Base-by-base conservation (phyloP, 2,797 vertebrate species). In the Euphonia xanthogaster region DNA sequence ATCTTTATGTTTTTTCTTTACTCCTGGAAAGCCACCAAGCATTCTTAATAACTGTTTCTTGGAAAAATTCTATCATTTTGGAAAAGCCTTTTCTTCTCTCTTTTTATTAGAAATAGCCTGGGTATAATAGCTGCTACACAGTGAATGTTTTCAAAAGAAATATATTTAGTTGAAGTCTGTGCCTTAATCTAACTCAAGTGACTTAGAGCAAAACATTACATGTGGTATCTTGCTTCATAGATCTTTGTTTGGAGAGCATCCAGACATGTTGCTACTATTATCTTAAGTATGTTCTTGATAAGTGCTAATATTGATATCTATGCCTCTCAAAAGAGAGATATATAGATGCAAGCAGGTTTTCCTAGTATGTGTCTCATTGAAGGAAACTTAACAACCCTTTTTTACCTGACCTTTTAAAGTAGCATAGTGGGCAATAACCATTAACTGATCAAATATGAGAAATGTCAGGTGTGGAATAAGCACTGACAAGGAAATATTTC, bases 371-470 rank as follows among this genome's bases (percentile, higher is more conserved):
- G 60, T 94, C 65, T 96, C 92, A 90, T 12, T 96, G 96, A 94
- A 95, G 61, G 81, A 89, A 73, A 95, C 88, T 94, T 95, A 96
- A 95, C 84, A 95, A 78, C 54, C 65, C 88, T 90, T 97, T 97
- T 97, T 97, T 94, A 96, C 91, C 94, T 97, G 96, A 98, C 97
- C 96, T 98, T 98, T 97, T 89, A 96, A 97, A 96, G 95, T 89
- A 95, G 89, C 74, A 93, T 74, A 95, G 93, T 96, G 93, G 95
- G 93, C 96, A 98, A 97, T 97, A 98, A 97, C 94, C 95, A 97
- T 97, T 98, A 98, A 93, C 89, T 96, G 96, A 97, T 98, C 97
- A 98, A 98, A 97, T 95, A 97, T 94, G 89, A 97, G 92, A 97
- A 98, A 97, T 97, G 94, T 96, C 96, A 98, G 93, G 78, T 97